A percentile compares a stretch with the other conserved stretches of the same genome.
Conservation (phyloP, 2,113 vertebrate genomes). For the Plectropomus leopardus region DNA sequence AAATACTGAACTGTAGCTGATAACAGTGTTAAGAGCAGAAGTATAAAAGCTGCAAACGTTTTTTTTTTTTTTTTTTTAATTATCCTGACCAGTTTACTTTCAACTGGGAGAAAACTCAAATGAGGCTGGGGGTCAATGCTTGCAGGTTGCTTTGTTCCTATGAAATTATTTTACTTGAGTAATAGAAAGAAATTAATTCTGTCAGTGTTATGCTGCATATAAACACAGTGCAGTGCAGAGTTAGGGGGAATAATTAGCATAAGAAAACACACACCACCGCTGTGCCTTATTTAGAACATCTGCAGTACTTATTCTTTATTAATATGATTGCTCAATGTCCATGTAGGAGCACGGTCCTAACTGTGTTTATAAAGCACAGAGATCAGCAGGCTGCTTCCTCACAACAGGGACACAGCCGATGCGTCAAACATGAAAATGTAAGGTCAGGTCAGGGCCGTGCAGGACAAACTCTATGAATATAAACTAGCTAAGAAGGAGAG, state of each 20-base stretch:
- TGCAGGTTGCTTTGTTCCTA: constrained; percentile 5
- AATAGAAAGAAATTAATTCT: background rate
- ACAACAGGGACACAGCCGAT: constrained; percentile 37
- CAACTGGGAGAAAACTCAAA: background rate
- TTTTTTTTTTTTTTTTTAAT: too few species aligned
- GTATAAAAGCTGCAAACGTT: too few species aligned
- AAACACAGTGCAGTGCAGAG: background rate
- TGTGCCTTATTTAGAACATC: constrained; percentile 38
- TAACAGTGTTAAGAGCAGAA: background rate
- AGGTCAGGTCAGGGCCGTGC: constrained; percentile 50
- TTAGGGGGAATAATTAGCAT: constrained; percentile 20
- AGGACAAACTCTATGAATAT: constrained; percentile 62
- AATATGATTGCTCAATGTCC: constrained; percentile 25
- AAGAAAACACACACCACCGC: constrained; percentile 1
- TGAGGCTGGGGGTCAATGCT: background rate
- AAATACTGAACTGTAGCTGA: background rate
- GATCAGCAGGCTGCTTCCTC: constrained; percentile 35
- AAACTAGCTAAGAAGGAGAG: constrained; percentile 57
- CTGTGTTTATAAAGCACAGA: constrained; percentile 33
- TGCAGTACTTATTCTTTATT: constrained; percentile 53
- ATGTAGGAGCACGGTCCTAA: background rate
- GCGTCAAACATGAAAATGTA: constrained; percentile 31
- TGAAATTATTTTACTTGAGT: constrained; percentile 1
- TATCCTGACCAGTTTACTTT: background rate
- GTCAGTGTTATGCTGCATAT: background rate